phyloP scores from a whole-genome alignment of 2,797 vertebrate genomes.

The Martes flavigula region DNA sequence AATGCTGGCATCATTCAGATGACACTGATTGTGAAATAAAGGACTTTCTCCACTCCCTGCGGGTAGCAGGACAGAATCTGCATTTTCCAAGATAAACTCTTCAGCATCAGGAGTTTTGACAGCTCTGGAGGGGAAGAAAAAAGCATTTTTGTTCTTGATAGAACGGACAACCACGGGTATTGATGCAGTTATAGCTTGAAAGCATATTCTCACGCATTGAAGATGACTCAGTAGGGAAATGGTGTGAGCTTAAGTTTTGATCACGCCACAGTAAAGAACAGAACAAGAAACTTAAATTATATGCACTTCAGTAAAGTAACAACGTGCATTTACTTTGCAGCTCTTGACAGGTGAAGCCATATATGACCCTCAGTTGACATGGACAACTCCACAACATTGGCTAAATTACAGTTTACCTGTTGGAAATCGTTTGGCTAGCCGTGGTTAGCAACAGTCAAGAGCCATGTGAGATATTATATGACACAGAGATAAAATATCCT shows the following conservation, averaged over 20 bases:
- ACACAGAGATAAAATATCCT: conserved; percentile 45
- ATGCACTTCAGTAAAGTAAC: conserved; percentile 54
- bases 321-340: conserved; percentile 23
- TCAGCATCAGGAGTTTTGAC: conserved; percentile 82
- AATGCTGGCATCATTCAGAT: conserved; percentile 74
- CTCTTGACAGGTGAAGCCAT: conserved; percentile 57
- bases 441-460: conserved; percentile 6
- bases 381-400: not conserved
- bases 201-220: conserved; percentile 83
- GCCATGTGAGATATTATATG: not conserved
- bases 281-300: conserved; percentile 81
- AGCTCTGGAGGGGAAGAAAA: conserved; percentile 78
- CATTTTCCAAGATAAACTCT: conserved; percentile 81
- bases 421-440: conserved; percentile 47
- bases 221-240: conserved; percentile 83
- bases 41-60: conserved; percentile 72
- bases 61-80: conserved; percentile 69
- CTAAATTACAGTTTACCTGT: conserved; percentile 62
- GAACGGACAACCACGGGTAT: conserved; percentile 74
- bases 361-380: conserved; percentile 40
- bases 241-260: conserved; percentile 82
- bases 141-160: conserved; percentile 70
- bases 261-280: conserved; percentile 79
- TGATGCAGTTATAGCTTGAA: conserved; percentile 82
- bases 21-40: conserved; percentile 76